phyloP scores from a whole-genome alignment of 2,797 vertebrate genomes.

The Cephalopachus bancanus region DNA sequence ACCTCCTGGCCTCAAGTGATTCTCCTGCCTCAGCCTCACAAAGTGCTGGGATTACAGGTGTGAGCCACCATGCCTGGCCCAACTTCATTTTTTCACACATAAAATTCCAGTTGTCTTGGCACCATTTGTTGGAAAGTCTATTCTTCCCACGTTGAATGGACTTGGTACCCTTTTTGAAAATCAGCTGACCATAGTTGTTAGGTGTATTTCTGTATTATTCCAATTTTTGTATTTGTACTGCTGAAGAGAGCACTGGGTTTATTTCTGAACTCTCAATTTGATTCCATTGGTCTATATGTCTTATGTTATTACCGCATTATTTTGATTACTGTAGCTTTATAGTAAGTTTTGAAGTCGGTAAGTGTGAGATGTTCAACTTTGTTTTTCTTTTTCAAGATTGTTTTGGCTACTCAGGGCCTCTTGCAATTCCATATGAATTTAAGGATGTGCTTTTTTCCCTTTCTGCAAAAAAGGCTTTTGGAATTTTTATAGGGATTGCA shows the following conservation, averaged over 20 bases:
- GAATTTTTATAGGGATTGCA: not conserved
- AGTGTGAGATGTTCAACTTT: not conserved
- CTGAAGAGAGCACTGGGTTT: not conserved
- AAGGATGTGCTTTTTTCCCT: conserved; percentile 29
- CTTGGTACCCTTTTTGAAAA: not conserved
- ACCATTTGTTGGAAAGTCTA: not conserved
- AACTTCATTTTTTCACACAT: not conserved
- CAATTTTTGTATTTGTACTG: too few species aligned
- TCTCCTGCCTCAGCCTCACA: not conserved
- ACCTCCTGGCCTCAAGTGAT: not conserved
- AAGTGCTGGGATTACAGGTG: not conserved
- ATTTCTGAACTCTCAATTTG: conserved; percentile 1
- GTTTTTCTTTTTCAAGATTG: not conserved
- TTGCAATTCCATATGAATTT: not conserved
- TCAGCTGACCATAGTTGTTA: not conserved
- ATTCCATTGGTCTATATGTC: not conserved
- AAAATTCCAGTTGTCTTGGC: not conserved
- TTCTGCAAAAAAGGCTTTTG: not conserved
- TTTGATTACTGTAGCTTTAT: not conserved
- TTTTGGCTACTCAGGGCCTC: not conserved
- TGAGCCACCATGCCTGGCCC: not conserved
- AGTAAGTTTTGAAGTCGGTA: not conserved
- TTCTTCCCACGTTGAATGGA: not conserved
- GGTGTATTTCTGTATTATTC: not conserved
- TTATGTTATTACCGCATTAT: not conserved